Percentiles rank a stretch among this genome's conserved stretches.
phyloP scores from a whole-genome alignment of 2,888 invertebrate genomes.

The Amblyteles armatorius region DNA sequence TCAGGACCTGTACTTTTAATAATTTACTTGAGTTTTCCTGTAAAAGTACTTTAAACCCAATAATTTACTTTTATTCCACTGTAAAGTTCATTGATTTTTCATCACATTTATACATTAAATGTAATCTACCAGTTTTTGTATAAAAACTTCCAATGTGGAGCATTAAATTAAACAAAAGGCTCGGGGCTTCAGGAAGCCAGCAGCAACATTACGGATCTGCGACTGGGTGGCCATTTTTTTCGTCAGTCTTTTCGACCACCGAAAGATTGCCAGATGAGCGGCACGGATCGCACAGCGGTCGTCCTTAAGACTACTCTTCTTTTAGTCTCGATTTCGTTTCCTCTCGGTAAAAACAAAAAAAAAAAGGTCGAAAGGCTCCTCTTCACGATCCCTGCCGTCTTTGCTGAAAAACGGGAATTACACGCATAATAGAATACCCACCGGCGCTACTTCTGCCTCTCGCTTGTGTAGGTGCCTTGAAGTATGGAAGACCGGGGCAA shows the following conservation, averaged over 20 bases:
- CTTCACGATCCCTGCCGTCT: conserved; percentile 47
- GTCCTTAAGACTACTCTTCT: conserved; percentile 31
- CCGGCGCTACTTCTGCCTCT: not conserved
- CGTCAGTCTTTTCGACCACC: conserved; percentile 24
- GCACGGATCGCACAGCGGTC: conserved; percentile 46
- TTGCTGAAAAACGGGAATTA: conserved; percentile 53
- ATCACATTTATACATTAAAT: no score
- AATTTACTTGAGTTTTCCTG: no score
- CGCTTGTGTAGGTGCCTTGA: not conserved
- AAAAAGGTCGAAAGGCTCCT: conserved; percentile 30
- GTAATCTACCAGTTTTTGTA: no score
- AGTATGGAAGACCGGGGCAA: no score
- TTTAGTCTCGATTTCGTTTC: conserved; percentile 16
- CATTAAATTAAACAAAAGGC: no score
- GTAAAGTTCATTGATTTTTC: no score
- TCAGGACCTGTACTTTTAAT: no score
- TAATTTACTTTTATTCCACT: no score
- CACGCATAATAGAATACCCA: conserved; percentile 57
- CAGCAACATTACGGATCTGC: conserved; percentile 56
- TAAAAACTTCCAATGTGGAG: no score
- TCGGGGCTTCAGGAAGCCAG: conserved; percentile 60
- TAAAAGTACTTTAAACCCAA: no score
- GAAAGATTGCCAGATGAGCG: conserved; percentile 49
- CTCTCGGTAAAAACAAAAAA: conserved; percentile 10
- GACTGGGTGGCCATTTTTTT: conserved; percentile 66